Evolutionary conservation across 2,113 vertebrate genomes (phyloP).

Genomic region (Setophaga petechia): DNA sequence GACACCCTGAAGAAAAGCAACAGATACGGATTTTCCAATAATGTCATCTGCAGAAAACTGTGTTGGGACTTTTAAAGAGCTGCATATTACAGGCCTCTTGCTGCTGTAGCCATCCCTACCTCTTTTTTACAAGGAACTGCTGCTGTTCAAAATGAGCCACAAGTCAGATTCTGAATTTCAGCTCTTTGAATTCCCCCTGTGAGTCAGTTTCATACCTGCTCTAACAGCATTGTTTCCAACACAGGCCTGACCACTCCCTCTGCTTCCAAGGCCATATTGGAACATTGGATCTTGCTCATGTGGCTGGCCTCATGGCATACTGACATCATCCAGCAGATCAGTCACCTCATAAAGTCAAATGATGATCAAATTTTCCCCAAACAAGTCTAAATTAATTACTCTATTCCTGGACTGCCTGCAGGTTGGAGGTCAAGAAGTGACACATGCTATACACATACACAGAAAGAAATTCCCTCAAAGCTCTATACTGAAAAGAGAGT

Average conservation of each 20-base stretch:
- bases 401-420: background rate
- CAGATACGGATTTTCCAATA: background rate
- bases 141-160: background rate
- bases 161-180: background rate
- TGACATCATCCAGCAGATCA: background rate
- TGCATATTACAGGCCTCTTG: background rate
- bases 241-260: background rate
- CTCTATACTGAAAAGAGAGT: background rate
- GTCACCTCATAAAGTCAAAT: background rate
- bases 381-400: background rate
- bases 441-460: rapidly evolving
- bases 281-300: background rate
- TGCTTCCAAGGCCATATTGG: background rate
- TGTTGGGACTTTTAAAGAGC: background rate
- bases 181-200: background rate
- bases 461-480: background rate
- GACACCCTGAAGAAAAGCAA: background rate
- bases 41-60: background rate
- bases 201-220: background rate
- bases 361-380: background rate
- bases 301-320: background rate
- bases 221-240: background rate
- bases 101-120: background rate
- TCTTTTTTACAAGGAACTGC: background rate
- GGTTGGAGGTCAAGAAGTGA: background rate